These are phyloP conservation scores for Zeus faber DNA, from an alignment of 2,113 vertebrate species.

Conservation along the genomic window DNA sequence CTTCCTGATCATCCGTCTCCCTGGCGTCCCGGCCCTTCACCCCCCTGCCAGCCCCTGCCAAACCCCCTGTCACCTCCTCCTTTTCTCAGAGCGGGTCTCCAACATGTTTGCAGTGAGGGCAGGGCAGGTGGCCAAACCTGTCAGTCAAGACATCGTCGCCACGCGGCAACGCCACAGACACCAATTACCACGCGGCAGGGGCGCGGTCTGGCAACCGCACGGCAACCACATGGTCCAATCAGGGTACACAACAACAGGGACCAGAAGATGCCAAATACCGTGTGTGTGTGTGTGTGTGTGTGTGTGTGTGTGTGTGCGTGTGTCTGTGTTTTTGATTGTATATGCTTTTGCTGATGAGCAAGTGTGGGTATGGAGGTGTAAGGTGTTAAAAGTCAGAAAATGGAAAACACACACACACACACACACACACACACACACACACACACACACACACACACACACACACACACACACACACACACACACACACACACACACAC, in stretches of 20 bases:
- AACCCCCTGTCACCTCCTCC: constrained; percentile 18
- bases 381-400: too few relatives aligned
- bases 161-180: constrained; percentile 69
- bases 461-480: constrained; percentile 18
- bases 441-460: constrained; percentile 15
- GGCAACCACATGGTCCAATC: constrained; percentile 76
- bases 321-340: constrained; percentile 27
- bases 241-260: constrained; percentile 71
- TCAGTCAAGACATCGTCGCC: constrained; percentile 68
- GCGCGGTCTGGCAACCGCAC: constrained; percentile 75
- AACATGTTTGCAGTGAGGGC: constrained; percentile 66
- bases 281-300: constrained; percentile 8
- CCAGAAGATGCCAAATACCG: constrained; percentile 59
- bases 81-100: constrained; percentile 30
- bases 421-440: constrained; percentile 12
- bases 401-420: constrained; percentile 22
- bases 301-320: constrained; percentile 1
- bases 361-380: not conserved
- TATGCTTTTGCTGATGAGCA: constrained; percentile 6
- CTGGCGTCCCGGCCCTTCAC: constrained; percentile 44
- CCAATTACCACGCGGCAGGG: constrained; percentile 76
- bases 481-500: constrained; percentile 18
- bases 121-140: constrained; percentile 76
- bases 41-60: constrained; percentile 45
- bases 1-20: constrained; percentile 37